Conservation (phyloP, 2,797 vertebrate species). For the Helicolenus hilgendorfi region DNA sequence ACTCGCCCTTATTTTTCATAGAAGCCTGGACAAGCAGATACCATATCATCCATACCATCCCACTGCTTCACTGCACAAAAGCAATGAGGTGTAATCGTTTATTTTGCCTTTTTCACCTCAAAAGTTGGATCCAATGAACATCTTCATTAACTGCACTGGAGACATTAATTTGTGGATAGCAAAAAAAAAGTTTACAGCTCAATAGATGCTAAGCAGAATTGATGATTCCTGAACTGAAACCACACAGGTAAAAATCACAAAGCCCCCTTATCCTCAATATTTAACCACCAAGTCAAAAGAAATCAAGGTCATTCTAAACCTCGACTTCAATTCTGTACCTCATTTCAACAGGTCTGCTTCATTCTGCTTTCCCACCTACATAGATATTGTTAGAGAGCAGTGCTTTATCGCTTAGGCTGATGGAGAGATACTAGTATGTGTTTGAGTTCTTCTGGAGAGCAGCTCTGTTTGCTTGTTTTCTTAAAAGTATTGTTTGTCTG, state of each 20-base stretch:
- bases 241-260: conserved; percentile 14
- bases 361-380: neutral
- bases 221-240: conserved; percentile 22
- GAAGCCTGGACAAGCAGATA: conserved; percentile 19
- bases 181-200: neutral
- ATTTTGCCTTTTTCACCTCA: conserved; percentile 39
- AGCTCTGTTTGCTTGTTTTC: neutral
- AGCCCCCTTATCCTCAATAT: neutral
- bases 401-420: neutral
- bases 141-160: conserved; percentile 46
- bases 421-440: conserved; percentile 1
- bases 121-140: conserved; percentile 34
- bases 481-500: neutral
- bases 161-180: conserved; percentile 22
- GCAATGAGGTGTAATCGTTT: conserved; percentile 42
- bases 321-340: neutral
- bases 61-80: conserved; percentile 37
- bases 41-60: conserved; percentile 16
- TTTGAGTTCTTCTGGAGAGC: neutral
- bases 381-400: neutral
- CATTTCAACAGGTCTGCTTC: conserved; percentile 10
- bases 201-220: conserved; percentile 24
- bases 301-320: conserved; percentile 1
- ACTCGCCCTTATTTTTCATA: conserved; percentile 31
- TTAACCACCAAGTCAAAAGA: neutral